Base-by-base conservation (phyloP, 1,140 invertebrate genomes). In the Apis dorsata region DNA sequence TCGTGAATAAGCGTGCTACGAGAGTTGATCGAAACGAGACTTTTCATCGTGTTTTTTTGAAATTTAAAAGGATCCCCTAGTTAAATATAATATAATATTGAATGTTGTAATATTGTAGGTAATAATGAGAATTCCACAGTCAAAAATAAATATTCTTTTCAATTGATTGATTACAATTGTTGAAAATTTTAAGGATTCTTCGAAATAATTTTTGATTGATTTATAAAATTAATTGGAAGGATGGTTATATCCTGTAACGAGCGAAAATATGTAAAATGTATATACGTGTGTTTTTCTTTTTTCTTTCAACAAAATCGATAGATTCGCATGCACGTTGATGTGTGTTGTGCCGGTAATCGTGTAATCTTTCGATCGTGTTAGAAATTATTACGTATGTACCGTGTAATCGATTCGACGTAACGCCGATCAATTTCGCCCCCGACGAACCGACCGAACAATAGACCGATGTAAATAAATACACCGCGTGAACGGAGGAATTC, bases 401-500 rank as follows among this genome's bases (percentile, higher is more conserved):
- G 55, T 53, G 62, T 24, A 66, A 77, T 75, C 74, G 80, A 77
- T 82, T 82, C n/a, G 51, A 75, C 60, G 21, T 34, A 44, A 59
- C 55, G 34, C 55, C 65, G 80, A 77, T 82, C 80, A 69, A 69
- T 82, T 81, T 82, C 62, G 53, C 51, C n/a, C 34, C 55, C 62
- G 63, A 34, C 73, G 24, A 69, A 55, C 74, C 57, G 65, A 60
- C 65, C 24, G 80, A 70, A 82, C 80, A 82, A 82, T 82, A 69
- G 80, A 70, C 73, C 80, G 65, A 44, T 24, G 80, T 57, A 81
- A 82, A 77, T 82, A 82, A 82, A 82, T 70, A 70, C 44, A 62
- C 57, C 21, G 15, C 1, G 63, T 21, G 63, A 59, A 34, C 63
- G 72, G 63, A 44, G 69, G 60, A 34, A 80, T 73, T 65, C 69